Conservation (phyloP, 2,888 invertebrate genomes). For the Pachymerium ferrugineum region DNA sequence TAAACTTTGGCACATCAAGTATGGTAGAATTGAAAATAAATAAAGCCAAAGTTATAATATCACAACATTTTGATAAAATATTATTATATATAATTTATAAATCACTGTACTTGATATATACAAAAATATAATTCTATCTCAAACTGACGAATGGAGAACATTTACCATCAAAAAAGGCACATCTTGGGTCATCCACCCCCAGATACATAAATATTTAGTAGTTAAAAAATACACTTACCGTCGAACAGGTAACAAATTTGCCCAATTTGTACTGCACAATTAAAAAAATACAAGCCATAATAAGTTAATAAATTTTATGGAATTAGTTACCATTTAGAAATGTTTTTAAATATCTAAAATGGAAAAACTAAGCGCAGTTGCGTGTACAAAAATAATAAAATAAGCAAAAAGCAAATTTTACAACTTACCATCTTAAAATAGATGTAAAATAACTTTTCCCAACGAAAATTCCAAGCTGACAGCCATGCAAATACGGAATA, state of each 20-base stretch:
- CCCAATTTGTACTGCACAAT: constrained; percentile 23
- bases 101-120: too few relatives aligned
- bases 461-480: neutral
- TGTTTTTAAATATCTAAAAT: neutral
- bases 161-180: constrained; percentile 22
- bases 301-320: neutral
- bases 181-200: neutral
- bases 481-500: constrained; percentile 23
- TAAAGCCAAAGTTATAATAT: neutral
- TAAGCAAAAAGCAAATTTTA: neutral
- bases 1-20: too few relatives aligned
- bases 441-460: neutral
- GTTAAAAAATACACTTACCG: constrained; percentile 12
- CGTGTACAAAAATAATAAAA: neutral
- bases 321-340: too few relatives aligned
- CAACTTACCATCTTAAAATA: constrained; percentile 6
- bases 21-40: too few relatives aligned
- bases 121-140: neutral
- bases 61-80: neutral
- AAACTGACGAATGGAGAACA: neutral
- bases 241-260: constrained; percentile 12
- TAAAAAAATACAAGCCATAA: constrained; percentile 18
- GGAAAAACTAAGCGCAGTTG: constrained; percentile 1
- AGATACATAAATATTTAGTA: neutral
- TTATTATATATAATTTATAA: too few relatives aligned